Base-by-base conservation (phyloP, 2,888 invertebrate species). In the Sericinus montela region DNA sequence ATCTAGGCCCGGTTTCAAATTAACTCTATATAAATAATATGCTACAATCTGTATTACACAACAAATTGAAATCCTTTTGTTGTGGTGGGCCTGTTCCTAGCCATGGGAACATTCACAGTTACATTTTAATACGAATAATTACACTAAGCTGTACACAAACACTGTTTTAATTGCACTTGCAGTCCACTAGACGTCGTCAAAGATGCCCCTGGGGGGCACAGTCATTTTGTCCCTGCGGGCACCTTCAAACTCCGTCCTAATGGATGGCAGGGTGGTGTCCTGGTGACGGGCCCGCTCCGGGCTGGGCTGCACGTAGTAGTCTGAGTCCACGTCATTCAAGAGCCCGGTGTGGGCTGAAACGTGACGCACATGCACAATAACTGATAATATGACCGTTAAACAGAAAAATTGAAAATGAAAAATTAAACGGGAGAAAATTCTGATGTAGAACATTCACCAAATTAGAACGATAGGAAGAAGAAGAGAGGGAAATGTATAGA, bases 191-290 rank as follows among this genome's bases (percentile, higher is more conserved):
- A 96, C 95, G 74, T 96, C 96, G 70, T 96, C 96, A 60, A 96
- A 96, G 51, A 96, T 90, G 8, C 95, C 94, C 57, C 93, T 89
- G 0, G 95, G 95, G 0, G 95, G 94, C 52, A 91, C 91, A 0
- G 92, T 93, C 61, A 93, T 90, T 55, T 92, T 90, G 43, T 77
- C 76, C 35, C 80, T 60, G 15, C 80, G 64, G 0, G 80, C 68
- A 1, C 78, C 75, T 11, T 65, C 62, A 29, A 63, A 68, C 36
- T 83, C 81, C 0, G 71, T 63, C 58, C 84, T 56, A 1, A 83
- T 64, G 0, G 76, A 59, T 0, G 80, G 73, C 45, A 91, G 80
- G 0, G 93, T 91, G 65, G 93, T 93, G 51, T 92, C 91, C 14
- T 87, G 85, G 1, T 80, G n/a, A 56, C 0, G 74, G 66, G 8